Conservation (phyloP, 2,113 vertebrate species). For the Apodemus speciosus region DNA sequence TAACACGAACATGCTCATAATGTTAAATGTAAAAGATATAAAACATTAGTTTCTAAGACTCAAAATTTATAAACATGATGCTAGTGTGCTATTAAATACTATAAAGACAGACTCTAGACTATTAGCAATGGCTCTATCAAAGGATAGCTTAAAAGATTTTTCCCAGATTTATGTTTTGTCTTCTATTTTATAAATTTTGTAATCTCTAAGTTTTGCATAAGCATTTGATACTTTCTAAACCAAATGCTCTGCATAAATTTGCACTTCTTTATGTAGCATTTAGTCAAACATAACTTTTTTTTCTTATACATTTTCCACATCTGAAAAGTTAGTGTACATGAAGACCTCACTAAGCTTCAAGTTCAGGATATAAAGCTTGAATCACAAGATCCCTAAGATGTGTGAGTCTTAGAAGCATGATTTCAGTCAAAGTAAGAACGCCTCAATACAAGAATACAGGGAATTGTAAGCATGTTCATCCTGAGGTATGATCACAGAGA, state of each 20-base stretch:
- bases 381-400: neutral
- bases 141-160: slow-evolving; percentile 45
- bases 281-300: slow-evolving; percentile 33
- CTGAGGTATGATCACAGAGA: slow-evolving; percentile 27
- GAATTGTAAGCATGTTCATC: slow-evolving; percentile 52
- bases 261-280: slow-evolving; percentile 57
- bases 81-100: neutral
- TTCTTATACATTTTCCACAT: neutral
- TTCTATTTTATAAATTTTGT: slow-evolving; percentile 37
- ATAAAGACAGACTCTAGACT: slow-evolving; percentile 23
- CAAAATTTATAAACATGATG: neutral
- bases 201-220: slow-evolving; percentile 55
- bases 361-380: slow-evolving; percentile 18
- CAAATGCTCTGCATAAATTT: slow-evolving; percentile 62
- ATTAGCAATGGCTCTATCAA: neutral
- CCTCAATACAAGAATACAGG: neutral
- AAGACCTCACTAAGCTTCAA: slow-evolving; percentile 16
- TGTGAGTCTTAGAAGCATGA: neutral
- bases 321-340: slow-evolving; percentile 23
- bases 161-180: slow-evolving; percentile 39
- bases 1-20: neutral
- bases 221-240: slow-evolving; percentile 60
- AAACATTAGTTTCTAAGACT: neutral
- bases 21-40: neutral
- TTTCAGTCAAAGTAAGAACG: slow-evolving; percentile 31